Evolutionary conservation across 64 coral and sea anemone genomes (phyloP).

Genomic region (Acropora tenuis): DNA sequence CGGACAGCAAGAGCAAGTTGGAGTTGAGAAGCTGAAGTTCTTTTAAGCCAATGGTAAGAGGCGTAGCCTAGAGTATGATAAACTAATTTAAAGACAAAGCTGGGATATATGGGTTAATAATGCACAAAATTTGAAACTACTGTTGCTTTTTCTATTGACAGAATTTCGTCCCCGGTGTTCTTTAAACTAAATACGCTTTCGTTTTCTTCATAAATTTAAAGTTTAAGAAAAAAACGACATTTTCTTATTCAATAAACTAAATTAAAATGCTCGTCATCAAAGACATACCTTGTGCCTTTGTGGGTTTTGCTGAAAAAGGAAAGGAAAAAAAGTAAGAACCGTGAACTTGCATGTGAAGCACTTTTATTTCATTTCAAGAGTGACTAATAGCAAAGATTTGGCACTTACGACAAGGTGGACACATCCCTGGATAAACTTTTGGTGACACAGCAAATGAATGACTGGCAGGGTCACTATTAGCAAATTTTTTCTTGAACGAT

Average conservation of each 20-base stretch:
- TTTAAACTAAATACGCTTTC: too few relatives aligned
- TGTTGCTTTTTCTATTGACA: background rate
- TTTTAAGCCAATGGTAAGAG: too few relatives aligned
- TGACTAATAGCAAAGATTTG: background rate
- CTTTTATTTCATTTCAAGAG: background rate
- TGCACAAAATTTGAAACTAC: background rate
- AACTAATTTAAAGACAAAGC: background rate
- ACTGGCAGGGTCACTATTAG: slow-evolving; percentile 3
- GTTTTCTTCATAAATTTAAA: background rate
- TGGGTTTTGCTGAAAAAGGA: slow-evolving; percentile 51
- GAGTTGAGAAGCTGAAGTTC: too few relatives aligned
- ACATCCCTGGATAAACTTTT: slow-evolving; percentile 17
- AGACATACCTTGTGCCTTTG: slow-evolving; percentile 42
- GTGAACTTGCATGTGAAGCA: too few relatives aligned
- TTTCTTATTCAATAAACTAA: background rate
- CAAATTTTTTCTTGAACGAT: background rate
- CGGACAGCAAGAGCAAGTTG: too few relatives aligned
- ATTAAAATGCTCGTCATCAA: background rate
- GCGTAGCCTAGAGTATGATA: too few relatives aligned
- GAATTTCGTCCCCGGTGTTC: background rate
- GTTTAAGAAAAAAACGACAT: background rate
- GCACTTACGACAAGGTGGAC: slow-evolving; percentile 60
- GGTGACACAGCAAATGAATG: slow-evolving; percentile 41
- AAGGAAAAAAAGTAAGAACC: background rate
- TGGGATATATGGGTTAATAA: background rate